Evolutionary conservation across 2,888 invertebrate genomes (phyloP).

Genomic region (Archips xylosteana): DNA sequence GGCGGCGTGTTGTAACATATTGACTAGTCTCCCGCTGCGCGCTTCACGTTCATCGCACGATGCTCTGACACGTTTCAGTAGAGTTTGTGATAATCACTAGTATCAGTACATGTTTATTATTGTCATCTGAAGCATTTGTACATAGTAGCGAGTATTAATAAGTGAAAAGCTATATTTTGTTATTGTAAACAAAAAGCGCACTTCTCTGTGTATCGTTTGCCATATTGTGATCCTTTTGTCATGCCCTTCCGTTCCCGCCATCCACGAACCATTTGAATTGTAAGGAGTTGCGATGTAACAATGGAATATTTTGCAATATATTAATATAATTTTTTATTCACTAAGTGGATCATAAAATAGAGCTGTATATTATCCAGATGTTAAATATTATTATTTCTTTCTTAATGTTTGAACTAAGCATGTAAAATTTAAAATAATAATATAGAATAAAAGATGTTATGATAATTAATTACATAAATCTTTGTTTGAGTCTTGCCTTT

Average conservation of each 20-base stretch:
- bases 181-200: slow-evolving; percentile 73
- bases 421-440: slow-evolving; percentile 86
- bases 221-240: slow-evolving; percentile 61
- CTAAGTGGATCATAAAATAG: slow-evolving; percentile 81
- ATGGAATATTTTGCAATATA: slow-evolving; percentile 84
- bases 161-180: slow-evolving; percentile 82
- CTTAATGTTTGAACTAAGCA: slow-evolving; percentile 85
- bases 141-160: slow-evolving; percentile 68
- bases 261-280: slow-evolving; percentile 46
- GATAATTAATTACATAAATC: slow-evolving; percentile 84
- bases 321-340: slow-evolving; percentile 72
- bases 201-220: slow-evolving; percentile 67
- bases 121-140: slow-evolving; percentile 73
- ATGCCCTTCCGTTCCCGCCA: slow-evolving; percentile 61
- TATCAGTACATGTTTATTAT: slow-evolving; percentile 55
- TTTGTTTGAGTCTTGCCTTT: slow-evolving; percentile 75
- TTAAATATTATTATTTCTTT: slow-evolving; percentile 85
- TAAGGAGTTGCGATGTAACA: slow-evolving; percentile 72
- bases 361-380: slow-evolving; percentile 85
- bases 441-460: slow-evolving; percentile 86
- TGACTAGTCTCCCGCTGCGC: background rate
- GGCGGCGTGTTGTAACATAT: slow-evolving; percentile 16
- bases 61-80: slow-evolving; percentile 69
- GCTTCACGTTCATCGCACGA: slow-evolving; percentile 51
- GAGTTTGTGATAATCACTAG: slow-evolving; percentile 78